Evolutionary conservation across 2,113 vertebrate genomes (phyloP).

Genomic region (Lampris megalopsis): DNA sequence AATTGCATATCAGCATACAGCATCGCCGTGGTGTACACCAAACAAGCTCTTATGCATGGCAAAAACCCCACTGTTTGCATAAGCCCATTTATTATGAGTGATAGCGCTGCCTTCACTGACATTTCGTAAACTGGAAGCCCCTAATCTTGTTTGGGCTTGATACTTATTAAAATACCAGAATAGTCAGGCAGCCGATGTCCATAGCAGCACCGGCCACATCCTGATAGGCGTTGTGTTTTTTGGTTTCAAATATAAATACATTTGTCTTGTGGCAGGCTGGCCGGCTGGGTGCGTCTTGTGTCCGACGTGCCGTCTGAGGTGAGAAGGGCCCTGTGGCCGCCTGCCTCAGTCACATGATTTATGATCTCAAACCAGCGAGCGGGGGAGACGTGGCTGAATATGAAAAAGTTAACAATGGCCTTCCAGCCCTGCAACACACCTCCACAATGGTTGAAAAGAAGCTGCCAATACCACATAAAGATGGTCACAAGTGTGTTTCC

Average conservation of each 20-base stretch:
- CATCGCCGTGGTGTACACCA: conserved; percentile 78
- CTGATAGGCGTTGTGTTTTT: conserved; percentile 79
- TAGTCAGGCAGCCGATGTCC: conserved; percentile 77
- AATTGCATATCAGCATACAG: conserved; percentile 87
- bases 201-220: conserved; percentile 69
- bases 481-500: conserved; percentile 51
- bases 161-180: conserved; percentile 87
- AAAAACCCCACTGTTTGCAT: conserved; percentile 84
- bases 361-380: conserved; percentile 65
- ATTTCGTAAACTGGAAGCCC: conserved; percentile 85
- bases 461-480: conserved; percentile 59
- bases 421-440: conserved; percentile 1
- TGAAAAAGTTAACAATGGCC: conserved; percentile 60
- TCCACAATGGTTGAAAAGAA: conserved; percentile 15
- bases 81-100: conserved; percentile 88
- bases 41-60: conserved; percentile 84
- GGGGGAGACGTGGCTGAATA: conserved; percentile 54
- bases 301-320: conserved; percentile 74
- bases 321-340: conserved; percentile 73
- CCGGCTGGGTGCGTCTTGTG: conserved; percentile 57
- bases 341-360: conserved; percentile 80
- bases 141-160: conserved; percentile 87
- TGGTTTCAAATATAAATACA: conserved; percentile 84
- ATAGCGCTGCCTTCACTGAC: conserved; percentile 85
- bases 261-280: conserved; percentile 80